A percentile compares a stretch with the other conserved stretches of the same genome.
Evolutionary conservation across 2,888 invertebrate species (phyloP).

Genomic region (Pollenia labialis): DNA sequence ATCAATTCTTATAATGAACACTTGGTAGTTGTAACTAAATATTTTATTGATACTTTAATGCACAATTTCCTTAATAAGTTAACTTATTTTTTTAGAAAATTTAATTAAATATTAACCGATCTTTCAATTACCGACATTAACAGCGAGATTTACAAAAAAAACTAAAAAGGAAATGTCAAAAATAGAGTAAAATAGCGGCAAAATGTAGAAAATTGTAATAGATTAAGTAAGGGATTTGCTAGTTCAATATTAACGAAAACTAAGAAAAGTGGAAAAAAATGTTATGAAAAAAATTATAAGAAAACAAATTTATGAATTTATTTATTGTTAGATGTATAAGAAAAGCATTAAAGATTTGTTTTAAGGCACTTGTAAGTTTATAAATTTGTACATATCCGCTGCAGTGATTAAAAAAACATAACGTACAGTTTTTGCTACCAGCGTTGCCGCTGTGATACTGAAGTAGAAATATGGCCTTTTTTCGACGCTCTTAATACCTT

Average conservation of each 20-base stretch:
- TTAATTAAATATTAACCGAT: neutral
- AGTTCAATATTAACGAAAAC: neutral
- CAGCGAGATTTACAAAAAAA: neutral
- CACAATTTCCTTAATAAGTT: neutral
- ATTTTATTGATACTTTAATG: neutral
- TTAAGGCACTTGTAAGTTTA: too few species aligned
- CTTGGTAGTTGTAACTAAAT: neutral
- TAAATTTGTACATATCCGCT: too few species aligned
- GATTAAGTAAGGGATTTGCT: slow-evolving; percentile 24
- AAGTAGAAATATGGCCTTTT: too few species aligned
- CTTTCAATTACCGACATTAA: neutral
- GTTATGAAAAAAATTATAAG: too few species aligned
- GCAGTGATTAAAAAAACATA: too few species aligned
- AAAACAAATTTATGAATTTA: too few species aligned
- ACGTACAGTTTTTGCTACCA: too few species aligned
- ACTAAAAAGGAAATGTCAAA: slow-evolving; percentile 7
- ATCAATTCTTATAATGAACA: neutral
- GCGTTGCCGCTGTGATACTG: too few species aligned
- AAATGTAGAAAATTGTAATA: slow-evolving; percentile 7
- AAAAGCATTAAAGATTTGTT: too few species aligned
- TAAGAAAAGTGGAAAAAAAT: neutral
- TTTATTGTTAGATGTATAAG: too few species aligned
- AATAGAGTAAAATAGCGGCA: neutral
- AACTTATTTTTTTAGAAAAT: neutral
- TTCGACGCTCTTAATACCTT: too few species aligned